These are phyloP conservation scores for Porphyrio hochstetteri DNA, from an alignment of 2,113 vertebrate genomes.

Conservation along the genomic window DNA sequence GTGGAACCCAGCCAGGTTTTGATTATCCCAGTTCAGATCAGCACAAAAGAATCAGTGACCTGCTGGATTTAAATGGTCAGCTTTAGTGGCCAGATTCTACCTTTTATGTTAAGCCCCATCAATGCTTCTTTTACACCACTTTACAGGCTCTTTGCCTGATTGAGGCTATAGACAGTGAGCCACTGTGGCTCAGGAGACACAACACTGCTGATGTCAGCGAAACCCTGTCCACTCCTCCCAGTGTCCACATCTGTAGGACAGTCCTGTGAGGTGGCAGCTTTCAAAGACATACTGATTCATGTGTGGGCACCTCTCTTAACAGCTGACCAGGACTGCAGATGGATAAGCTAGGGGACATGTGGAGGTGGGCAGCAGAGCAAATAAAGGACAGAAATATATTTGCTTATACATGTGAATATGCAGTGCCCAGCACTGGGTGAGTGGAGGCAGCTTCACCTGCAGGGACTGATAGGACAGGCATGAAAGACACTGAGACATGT, in stretches of 20 bases:
- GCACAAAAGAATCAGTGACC: conserved; percentile 48
- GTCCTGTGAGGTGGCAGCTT: background rate
- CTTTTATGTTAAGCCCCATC: conserved; percentile 32
- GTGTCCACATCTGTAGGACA: background rate
- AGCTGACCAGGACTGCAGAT: too few relatives aligned
- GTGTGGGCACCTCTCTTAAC: background rate
- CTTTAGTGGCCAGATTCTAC: conserved; percentile 35
- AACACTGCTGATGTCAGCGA: background rate
- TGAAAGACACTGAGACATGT: background rate
- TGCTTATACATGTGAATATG: background rate
- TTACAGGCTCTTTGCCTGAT: conserved; percentile 27
- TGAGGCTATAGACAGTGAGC: background rate
- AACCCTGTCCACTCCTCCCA: background rate
- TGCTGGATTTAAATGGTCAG: conserved; percentile 50
- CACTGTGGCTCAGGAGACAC: background rate
- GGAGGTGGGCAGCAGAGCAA: background rate
- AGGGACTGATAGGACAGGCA: background rate
- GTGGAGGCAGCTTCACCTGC: background rate
- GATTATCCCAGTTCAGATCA: conserved; percentile 54
- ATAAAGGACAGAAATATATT: background rate
- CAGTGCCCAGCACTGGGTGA: background rate
- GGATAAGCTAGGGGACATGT: background rate
- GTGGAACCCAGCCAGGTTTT: conserved; percentile 52
- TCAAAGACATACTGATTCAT: background rate
- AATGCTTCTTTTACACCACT: background rate